A percentile compares a stretch with the other conserved stretches of the same genome.
Evolutionary conservation across 2,113 vertebrate genomes (phyloP).

Genomic region (Lethenteron camtschaticum): DNA sequence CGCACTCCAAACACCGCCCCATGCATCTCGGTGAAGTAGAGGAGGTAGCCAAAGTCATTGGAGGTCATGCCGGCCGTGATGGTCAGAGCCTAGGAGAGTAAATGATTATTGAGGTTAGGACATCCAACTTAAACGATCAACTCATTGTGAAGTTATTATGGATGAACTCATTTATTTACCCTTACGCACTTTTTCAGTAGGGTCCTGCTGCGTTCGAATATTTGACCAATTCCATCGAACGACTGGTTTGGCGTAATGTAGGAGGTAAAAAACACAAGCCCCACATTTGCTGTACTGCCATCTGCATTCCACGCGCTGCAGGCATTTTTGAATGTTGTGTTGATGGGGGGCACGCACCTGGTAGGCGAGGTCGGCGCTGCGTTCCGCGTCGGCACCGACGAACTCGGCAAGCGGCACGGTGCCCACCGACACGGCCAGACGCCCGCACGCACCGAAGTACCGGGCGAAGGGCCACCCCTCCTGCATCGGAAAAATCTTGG

Average conservation of each 20-base stretch:
- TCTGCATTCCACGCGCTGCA: too few species aligned
- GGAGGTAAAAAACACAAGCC: too few species aligned
- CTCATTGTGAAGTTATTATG: too few species aligned
- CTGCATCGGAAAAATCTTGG: conserved; percentile 39
- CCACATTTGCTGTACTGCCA: too few species aligned
- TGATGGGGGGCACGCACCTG: conserved; percentile 19
- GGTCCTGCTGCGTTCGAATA: too few species aligned
- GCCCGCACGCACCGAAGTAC: conserved; percentile 44
- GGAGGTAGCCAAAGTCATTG: conserved; percentile 44
- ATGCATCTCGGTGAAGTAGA: conserved; percentile 36
- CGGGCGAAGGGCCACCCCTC: conserved; percentile 50
- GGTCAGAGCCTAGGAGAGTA: conserved; percentile 12
- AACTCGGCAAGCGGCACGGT: conserved; percentile 26
- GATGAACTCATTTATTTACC: too few species aligned
- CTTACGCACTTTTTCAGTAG: too few species aligned
- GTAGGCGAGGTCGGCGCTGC: conserved; percentile 29
- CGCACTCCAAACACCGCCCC: conserved; percentile 38
- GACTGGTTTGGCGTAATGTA: too few species aligned
- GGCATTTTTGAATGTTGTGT: too few species aligned
- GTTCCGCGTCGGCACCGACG: conserved; percentile 18
- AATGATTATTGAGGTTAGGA: too few species aligned
- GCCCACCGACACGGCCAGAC: conserved; percentile 30
- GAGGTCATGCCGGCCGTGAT: conserved; percentile 28
- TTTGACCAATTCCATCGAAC: too few species aligned
- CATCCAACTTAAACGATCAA: too few species aligned